Percentiles rank a stretch among this genome's conserved stretches.
Conservation (phyloP, 2,888 invertebrate species). For the Cephus runcator region DNA sequence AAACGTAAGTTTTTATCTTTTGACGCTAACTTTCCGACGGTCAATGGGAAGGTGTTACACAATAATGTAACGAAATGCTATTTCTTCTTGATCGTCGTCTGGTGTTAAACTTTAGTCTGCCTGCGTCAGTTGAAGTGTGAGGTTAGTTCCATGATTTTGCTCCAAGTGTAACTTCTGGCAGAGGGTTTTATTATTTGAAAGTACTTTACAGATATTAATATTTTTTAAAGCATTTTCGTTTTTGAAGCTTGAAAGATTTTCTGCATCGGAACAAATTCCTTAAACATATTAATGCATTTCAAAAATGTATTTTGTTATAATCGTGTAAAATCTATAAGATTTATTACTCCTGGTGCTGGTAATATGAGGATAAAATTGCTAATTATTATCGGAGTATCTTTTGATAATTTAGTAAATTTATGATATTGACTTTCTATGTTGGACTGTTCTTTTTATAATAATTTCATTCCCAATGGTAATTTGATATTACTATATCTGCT, state of each 20-base stretch:
- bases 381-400: not conserved
- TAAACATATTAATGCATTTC: not conserved
- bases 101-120: not conserved
- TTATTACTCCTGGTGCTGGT: not conserved
- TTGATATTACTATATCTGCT: not conserved
- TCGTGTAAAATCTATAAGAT: not conserved
- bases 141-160: not conserved
- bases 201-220: not conserved
- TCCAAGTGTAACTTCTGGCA: not conserved
- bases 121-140: not conserved
- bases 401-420: not conserved
- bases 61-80: not conserved
- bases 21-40: too few relatives aligned
- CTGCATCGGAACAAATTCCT: not conserved
- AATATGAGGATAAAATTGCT: not conserved
- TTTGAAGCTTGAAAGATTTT: not conserved
- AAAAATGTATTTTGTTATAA: not conserved
- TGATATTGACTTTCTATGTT: not conserved
- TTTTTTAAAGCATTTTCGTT: not conserved
- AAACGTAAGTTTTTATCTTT: too few relatives aligned
- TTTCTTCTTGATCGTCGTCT: not conserved
- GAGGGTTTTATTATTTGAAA: not conserved
- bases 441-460: not conserved
- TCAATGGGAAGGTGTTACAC: not conserved
- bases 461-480: not conserved